A percentile compares a stretch with the other conserved stretches of the same genome.
Conservation (phyloP, 2,888 invertebrate species). For the Volucella bombylans region DNA sequence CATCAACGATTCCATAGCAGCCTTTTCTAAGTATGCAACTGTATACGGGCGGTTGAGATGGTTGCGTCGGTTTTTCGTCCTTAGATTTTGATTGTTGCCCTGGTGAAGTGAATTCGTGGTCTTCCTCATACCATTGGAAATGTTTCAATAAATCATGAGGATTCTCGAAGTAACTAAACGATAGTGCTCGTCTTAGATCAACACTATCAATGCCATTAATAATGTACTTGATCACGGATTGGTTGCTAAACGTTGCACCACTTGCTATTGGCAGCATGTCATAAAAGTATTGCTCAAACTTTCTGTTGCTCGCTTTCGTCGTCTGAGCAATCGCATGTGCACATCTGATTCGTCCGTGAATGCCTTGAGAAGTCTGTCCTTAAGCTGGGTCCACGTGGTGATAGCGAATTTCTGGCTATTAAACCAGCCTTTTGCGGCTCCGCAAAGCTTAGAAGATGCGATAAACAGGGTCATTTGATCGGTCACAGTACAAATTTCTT, state of each 20-base stretch:
- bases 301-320: too few relatives aligned
- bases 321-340: too few relatives aligned
- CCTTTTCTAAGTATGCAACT: too few relatives aligned
- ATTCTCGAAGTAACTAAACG: not conserved
- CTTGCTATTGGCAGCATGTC: not conserved
- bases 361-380: not conserved
- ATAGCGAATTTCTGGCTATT: not conserved
- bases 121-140: too few relatives aligned
- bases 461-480: too few relatives aligned
- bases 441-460: not conserved
- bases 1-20: too few relatives aligned
- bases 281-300: not conserved
- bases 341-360: not conserved
- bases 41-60: too few relatives aligned
- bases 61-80: too few relatives aligned
- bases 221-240: constrained; percentile 3
- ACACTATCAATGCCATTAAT: not conserved
- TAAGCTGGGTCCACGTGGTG: not conserved
- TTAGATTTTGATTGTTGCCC: too few relatives aligned
- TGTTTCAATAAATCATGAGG: not conserved
- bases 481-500: too few relatives aligned
- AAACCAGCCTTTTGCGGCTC: not conserved
- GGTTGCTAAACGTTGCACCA: not conserved
- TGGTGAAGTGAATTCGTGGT: too few relatives aligned
- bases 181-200: not conserved